Conservation (phyloP, 2,888 invertebrate genomes). For the Melinaea marsaeus region DNA sequence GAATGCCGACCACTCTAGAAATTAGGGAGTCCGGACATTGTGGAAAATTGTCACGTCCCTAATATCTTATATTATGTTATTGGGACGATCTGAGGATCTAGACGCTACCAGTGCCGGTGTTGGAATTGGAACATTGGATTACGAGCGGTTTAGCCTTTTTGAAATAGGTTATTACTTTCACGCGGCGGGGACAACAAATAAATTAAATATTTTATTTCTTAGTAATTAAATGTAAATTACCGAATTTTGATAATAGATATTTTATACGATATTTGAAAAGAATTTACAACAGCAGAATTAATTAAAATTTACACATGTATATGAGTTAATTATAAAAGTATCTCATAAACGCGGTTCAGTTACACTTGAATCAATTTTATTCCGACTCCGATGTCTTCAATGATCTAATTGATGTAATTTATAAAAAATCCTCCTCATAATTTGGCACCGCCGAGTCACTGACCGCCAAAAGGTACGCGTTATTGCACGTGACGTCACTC, state of each 20-base stretch:
- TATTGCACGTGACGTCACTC: slow-evolving; percentile 13
- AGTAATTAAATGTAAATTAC: too few species aligned
- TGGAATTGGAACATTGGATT: slow-evolving; percentile 1
- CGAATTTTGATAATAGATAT: too few species aligned
- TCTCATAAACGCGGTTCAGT: too few species aligned
- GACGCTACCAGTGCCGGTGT: slow-evolving; percentile 16
- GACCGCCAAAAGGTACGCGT: slow-evolving; percentile 14
- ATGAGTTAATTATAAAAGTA: too few species aligned
- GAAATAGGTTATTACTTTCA: too few species aligned
- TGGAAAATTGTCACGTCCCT: slow-evolving; percentile 38
- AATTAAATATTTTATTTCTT: too few species aligned
- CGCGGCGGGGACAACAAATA: too few species aligned
- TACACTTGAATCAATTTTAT: neutral
- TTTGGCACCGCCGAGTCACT: slow-evolving; percentile 21
- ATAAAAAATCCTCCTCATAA: slow-evolving; percentile 20
- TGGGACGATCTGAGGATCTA: slow-evolving; percentile 38
- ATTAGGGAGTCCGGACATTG: slow-evolving; percentile 36
- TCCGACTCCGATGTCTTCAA: neutral
- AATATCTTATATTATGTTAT: slow-evolving; percentile 44
- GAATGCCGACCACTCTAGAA: slow-evolving; percentile 41
- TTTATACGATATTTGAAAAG: too few species aligned
- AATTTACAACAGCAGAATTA: too few species aligned
- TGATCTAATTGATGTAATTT: slow-evolving; percentile 15
- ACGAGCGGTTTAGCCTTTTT: neutral
- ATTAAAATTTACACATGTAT: too few species aligned